phyloP scores from a whole-genome alignment of 2,113 vertebrate genomes.

The Mionectes macconnelli region DNA sequence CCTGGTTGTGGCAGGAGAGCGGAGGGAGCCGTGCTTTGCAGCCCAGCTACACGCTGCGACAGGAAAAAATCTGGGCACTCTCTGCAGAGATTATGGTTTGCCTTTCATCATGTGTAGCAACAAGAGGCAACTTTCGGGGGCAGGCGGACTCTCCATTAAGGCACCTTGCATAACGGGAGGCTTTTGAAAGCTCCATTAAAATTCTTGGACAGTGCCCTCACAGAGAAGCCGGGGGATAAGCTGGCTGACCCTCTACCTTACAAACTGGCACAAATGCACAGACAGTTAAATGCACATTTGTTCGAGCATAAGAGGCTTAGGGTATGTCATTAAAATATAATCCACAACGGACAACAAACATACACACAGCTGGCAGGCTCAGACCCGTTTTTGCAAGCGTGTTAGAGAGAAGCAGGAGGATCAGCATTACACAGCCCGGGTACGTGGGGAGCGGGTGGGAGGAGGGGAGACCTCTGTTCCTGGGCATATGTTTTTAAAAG shows the following conservation, averaged over 20 bases:
- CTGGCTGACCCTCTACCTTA: conserved; percentile 2
- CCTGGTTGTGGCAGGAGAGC: not conserved
- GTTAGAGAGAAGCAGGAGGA: not conserved
- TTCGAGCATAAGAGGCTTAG: conserved; percentile 41
- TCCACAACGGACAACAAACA: not conserved
- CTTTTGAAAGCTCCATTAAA: conserved; percentile 31
- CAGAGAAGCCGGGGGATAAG: not conserved
- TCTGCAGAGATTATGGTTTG: not conserved
- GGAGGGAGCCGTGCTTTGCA: not conserved
- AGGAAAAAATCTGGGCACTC: not conserved
- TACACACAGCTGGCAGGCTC: conserved; percentile 13
- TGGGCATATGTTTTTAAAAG: not conserved
- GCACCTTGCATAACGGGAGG: not conserved
- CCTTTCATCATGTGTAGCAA: not conserved
- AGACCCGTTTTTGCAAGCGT: not conserved
- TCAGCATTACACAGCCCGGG: not conserved
- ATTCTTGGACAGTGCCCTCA: not conserved
- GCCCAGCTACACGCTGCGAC: not conserved
- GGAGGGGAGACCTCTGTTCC: not conserved
- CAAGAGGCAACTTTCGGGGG: not conserved
- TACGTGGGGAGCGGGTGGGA: not conserved
- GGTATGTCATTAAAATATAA: conserved; percentile 51
- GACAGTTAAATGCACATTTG: conserved; percentile 5
- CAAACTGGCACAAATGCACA: not conserved
- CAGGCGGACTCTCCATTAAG: not conserved